phyloP scores from a whole-genome alignment of 2,797 vertebrate species.

The Craterocephalus amniculus region DNA sequence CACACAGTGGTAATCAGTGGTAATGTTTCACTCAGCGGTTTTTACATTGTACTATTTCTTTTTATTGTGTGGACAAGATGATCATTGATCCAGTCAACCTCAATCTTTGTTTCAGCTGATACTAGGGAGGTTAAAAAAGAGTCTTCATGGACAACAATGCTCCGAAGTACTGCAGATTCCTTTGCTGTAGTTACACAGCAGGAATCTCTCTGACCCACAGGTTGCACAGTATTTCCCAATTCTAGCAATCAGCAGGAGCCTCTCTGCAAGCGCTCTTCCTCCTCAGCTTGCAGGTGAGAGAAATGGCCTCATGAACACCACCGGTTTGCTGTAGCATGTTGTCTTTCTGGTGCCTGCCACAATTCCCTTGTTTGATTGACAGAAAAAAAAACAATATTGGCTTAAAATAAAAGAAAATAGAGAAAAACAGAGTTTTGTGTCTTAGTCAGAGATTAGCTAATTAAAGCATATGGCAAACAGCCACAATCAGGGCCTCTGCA shows the following conservation, averaged over 20 bases:
- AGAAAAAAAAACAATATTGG: background rate
- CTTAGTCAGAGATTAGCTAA: background rate
- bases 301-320: background rate
- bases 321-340: background rate
- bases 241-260: constrained; percentile 3
- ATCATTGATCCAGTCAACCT: background rate
- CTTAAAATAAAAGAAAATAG: background rate
- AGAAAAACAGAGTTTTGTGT: background rate
- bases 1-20: too few species aligned
- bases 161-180: background rate
- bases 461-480: background rate
- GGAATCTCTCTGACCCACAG: background rate
- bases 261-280: background rate
- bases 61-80: background rate
- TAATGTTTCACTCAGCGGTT: background rate
- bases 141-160: background rate
- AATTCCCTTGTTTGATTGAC: background rate
- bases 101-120: constrained; percentile 3
- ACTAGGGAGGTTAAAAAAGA: background rate
- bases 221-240: background rate
- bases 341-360: background rate
- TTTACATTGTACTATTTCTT: background rate
- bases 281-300: background rate
- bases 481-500: background rate
- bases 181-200: background rate